Conservation (phyloP, 2,113 vertebrate genomes). For the Pelecanus crispus region DNA sequence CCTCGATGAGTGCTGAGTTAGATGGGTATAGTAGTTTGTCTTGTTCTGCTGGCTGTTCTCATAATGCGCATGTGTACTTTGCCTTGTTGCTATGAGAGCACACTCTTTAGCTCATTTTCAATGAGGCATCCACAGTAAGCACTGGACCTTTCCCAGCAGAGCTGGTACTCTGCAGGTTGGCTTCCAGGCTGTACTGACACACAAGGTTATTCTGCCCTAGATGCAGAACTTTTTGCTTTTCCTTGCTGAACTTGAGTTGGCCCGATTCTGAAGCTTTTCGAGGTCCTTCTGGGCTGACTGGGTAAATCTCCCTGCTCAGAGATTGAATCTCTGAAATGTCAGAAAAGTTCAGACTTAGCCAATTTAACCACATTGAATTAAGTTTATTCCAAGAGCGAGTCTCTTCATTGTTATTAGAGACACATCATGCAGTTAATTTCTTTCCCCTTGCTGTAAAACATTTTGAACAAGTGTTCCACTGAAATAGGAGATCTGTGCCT, state of each 20-base stretch:
- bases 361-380: background rate
- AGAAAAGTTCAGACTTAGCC: background rate
- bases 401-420: background rate
- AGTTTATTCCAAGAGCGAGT: background rate
- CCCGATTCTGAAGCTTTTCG: background rate
- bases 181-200: background rate
- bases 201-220: background rate
- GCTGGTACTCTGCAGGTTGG: background rate
- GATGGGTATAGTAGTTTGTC: background rate
- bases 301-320: background rate
- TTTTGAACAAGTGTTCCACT: background rate
- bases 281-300: background rate
- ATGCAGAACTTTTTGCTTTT: background rate
- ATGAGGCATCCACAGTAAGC: background rate
- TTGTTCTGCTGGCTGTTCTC: background rate
- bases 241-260: background rate
- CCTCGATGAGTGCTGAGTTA: background rate
- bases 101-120: background rate
- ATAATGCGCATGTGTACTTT: background rate
- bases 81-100: background rate
- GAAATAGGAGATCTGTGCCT: background rate
- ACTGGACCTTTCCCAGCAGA: rapidly evolving
- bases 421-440: background rate
- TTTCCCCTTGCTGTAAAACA: background rate
- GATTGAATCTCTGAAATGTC: background rate